Evolutionary conservation across 2,797 vertebrate genomes (phyloP), one percentile per base, ranked within the genome.

Genomic region (Sciurus vulgaris): DNA sequence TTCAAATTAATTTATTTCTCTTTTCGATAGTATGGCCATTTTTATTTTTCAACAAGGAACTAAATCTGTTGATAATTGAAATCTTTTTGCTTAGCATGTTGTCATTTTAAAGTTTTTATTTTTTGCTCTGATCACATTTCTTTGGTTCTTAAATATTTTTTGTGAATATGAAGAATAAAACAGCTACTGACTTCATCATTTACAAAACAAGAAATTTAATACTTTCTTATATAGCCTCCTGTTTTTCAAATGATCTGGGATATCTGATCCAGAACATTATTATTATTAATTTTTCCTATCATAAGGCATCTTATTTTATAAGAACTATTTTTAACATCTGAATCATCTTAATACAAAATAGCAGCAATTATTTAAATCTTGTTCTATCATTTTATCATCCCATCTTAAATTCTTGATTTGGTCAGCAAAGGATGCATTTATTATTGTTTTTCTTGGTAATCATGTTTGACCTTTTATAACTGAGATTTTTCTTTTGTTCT

Each of bases 361-460:
- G 44, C 24, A 87, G 26, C 10, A 76, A 74, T 41, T 35, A 76
- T 35, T 54, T 76, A 51, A 73, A 87, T 92, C 51, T 81, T 86
- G 38, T 72, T 83, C 86, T 13, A 83, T 56, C 56, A 79, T 76
- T 88, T 84, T 92, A 65, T 44, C 56, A 24, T 38, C 17, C 41
- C 7, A n/a, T 63, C 89, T 81, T 95, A 78, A 94, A 90, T 78
- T 91, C 30, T n/a, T 86, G 47, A 82, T 54, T 41, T 89, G 47
- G n/a, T 10, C 28, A 90, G 82, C 38, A 72, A 82, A 63, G 24
- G 51, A 38, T 10, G 5, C 41, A 41, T 79, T 61, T 90, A 15
- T 86, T 93, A 35, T 44, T 70, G 30, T 11, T 77, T 47, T 6
- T 61, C 17, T 6, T 86, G 24, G 8, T 33, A 1, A 33, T 30